Evolutionary conservation across 1,140 invertebrate genomes (phyloP), one percentile per base, ranked within the genome.

Genomic region (Lithobius niger): DNA sequence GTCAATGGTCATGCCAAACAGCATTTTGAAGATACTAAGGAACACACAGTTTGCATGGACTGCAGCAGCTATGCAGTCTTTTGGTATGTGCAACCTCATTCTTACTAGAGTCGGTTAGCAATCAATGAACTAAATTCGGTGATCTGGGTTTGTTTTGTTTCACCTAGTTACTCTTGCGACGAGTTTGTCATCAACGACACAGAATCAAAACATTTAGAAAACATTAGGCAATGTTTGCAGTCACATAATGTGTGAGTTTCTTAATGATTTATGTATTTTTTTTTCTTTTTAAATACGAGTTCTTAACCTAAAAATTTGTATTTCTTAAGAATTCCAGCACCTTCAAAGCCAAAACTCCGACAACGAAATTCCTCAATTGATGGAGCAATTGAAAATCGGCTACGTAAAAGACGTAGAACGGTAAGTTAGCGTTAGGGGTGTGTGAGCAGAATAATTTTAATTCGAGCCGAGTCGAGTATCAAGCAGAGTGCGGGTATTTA

Each of bases 131-230:
- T 19, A 55, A 22, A 16, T 56, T 55, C 22, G 3, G 10, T 19
- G 27, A 22, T 26, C 21, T 10, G 6, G 15, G 22, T 24, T 24
- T 21, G 15, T 25, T n/a, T 57, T 52, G 2, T 54, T 63, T 57
- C 22, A 77, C 78, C 55, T 73, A 85, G 84, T 70, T 87, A 88
- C 65, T 75, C 75, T 60, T 88, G 84, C 76, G 82, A 88, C 72
- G 83, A 86, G 59, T 87, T 82, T 76, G 79, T 84, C 25, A 77
- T 81, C 58, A 86, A 87, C 69, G 83, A 86, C 64, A 79, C 78
- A n/a, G 69, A 74, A 57, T 67, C 72, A 56, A 74, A 77, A 27
- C 73, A 76, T 62, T 73, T 85, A 62, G 75, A 80, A 63, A 75
- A 79, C 52, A 72, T 81, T 61, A 64, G 73, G 58, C 75, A 67